Base-by-base conservation (phyloP, 1,140 invertebrate species). In the Eufriesea mexicana region DNA sequence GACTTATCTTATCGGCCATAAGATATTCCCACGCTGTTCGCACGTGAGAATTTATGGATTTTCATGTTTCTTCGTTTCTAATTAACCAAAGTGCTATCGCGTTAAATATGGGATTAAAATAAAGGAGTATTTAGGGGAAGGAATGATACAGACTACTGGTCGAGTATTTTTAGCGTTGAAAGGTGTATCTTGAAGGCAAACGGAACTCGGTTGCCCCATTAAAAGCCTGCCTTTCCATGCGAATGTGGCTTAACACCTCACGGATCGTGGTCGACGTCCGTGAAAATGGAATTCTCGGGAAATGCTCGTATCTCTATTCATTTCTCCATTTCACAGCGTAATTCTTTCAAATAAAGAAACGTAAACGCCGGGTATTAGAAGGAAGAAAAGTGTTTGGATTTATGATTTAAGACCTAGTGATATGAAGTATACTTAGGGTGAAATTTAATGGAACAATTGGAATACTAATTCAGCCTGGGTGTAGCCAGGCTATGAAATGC, bases 201-300 rank as follows among this genome's bases (percentile, higher is more conserved):
- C 51, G 28, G 35, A n/a, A 42, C 28, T 14, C 51, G 14, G 28
- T 14, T 72, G 51, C 14, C 14, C 70, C 28, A 72, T 72, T 72
- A 72, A 72, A 55, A 72, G 28, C 28, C n/a, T 16, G 28, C 51
- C 51, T 55, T 72, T 72, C 18, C 35, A 51, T 14, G 49, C 23
- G 68, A 51, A 71, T 54, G 49, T 71, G 18, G 68, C 68, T 25
- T 51, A 72, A 57, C 70, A 42, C 70, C 70, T 55, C 16, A 54
- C 49, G 51, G 20, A 42, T 16, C 25, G 47, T 42, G 47, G 51
- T 42, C 51, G 28, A 72, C 70, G 35, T 42, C 70, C 70, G 51
- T 72, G 51, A 55, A 72, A 72, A 72, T 71, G 68, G 68, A 71
- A 51, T 72, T 42, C 70, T 20, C 20, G 7, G 20, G 25, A 20